Evolutionary conservation across 2,797 vertebrate genomes (phyloP).

Genomic region (Fistularia commersonii): DNA sequence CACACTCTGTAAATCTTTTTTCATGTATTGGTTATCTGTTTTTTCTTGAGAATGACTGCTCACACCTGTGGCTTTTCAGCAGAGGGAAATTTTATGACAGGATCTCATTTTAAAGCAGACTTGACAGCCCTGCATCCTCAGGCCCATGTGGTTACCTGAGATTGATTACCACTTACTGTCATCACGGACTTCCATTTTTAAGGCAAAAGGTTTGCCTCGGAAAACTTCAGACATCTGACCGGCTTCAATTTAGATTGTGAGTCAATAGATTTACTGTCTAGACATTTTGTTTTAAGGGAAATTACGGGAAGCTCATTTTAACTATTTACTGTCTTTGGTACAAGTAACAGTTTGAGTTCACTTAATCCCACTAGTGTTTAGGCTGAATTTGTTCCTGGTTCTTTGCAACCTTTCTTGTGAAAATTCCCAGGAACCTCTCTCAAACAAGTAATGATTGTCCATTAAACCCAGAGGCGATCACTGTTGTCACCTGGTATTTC

Average conservation of each 20-base stretch:
- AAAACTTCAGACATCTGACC: conserved; percentile 28
- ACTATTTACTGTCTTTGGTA: no score
- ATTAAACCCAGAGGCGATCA: conserved; percentile 20
- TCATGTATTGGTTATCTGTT: not conserved
- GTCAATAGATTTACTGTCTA: conserved; percentile 12
- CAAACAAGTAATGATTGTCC: conserved; percentile 8
- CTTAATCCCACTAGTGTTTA: no score
- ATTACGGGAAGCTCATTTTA: no score
- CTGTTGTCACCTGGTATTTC: conserved; percentile 25
- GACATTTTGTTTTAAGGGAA: no score
- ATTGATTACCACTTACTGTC: conserved; percentile 55
- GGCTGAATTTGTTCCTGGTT: no score
- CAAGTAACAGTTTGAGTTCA: no score
- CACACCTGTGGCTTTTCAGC: conserved; percentile 44
- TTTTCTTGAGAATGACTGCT: not conserved
- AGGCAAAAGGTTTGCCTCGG: conserved; percentile 37
- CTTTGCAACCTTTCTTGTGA: conserved; percentile 27
- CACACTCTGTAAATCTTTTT: no score
- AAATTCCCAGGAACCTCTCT: conserved; percentile 14
- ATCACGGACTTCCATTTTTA: conserved; percentile 24
- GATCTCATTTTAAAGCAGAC: conserved; percentile 39
- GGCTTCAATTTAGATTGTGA: conserved; percentile 32
- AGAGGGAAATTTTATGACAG: conserved; percentile 42
- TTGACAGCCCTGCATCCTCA: conserved; percentile 34
- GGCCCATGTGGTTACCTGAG: conserved; percentile 33